phyloP scores from a whole-genome alignment of 2,113 vertebrate genomes.

The Carlito syrichta region DNA sequence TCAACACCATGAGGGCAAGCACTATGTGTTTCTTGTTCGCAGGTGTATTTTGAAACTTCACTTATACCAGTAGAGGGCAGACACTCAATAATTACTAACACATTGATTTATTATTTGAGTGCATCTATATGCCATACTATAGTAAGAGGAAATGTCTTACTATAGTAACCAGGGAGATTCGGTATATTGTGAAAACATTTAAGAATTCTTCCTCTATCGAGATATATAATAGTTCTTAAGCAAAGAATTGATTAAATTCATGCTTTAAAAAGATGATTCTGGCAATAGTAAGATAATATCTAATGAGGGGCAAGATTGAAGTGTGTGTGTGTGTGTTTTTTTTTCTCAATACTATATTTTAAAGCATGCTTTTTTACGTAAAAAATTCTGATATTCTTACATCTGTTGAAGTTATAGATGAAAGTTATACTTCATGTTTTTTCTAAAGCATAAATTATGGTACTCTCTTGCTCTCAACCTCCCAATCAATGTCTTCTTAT shows the following conservation, averaged over 20 bases:
- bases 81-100: background rate
- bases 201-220: background rate
- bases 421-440: background rate
- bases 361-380: background rate
- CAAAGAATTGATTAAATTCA: background rate
- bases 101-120: background rate
- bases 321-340: background rate
- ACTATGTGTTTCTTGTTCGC: background rate
- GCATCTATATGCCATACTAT: background rate
- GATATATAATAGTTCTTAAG: background rate
- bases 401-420: background rate
- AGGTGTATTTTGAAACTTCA: background rate
- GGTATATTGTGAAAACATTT: background rate
- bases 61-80: background rate
- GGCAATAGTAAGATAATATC: background rate
- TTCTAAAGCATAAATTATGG: background rate
- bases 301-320: background rate
- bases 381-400: background rate
- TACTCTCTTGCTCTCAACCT: background rate
- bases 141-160: background rate
- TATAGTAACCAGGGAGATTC: background rate
- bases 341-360: background rate
- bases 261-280: background rate
- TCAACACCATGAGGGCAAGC: background rate
- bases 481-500: background rate